These are phyloP conservation scores for Leptosomus discolor DNA, from an alignment of 2,113 vertebrate species.

Conservation along the genomic window DNA sequence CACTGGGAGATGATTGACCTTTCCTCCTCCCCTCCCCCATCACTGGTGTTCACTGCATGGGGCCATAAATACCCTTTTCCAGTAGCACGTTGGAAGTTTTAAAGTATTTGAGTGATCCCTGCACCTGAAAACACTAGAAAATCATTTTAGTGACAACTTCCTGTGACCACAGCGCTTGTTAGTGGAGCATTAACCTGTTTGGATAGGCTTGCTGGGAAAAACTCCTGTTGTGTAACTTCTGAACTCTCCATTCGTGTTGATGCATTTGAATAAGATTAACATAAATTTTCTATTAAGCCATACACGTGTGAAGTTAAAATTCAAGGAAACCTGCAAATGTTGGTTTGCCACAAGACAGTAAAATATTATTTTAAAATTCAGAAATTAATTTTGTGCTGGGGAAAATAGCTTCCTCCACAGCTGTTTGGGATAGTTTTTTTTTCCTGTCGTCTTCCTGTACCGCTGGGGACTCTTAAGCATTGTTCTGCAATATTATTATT, in stretches of 20 bases:
- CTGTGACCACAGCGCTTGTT: neutral
- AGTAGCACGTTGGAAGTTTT: neutral
- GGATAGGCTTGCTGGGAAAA: neutral
- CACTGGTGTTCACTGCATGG: neutral
- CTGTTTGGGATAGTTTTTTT: neutral
- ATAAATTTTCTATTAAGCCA: neutral
- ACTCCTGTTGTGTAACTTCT: neutral
- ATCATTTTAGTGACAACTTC: neutral
- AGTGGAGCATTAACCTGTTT: neutral
- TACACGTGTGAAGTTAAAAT: neutral
- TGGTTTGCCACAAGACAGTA: neutral
- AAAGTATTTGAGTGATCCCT: neutral
- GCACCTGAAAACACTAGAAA: neutral
- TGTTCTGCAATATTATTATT: conserved; percentile 12
- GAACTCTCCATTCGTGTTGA: neutral
- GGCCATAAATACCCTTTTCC: neutral
- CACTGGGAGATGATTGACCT: neutral
- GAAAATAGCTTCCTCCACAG: neutral
- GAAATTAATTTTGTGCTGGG: neutral
- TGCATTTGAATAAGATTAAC: neutral
- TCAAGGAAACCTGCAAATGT: neutral
- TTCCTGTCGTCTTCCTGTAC: neutral
- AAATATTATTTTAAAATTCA: neutral
- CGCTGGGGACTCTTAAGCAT: neutral
- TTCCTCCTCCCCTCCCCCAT: fast-evolving